Percentiles rank a stretch among this genome's conserved stretches.
phyloP scores from a whole-genome alignment of 2,113 vertebrate species.

The Syngnathus scovelli region DNA sequence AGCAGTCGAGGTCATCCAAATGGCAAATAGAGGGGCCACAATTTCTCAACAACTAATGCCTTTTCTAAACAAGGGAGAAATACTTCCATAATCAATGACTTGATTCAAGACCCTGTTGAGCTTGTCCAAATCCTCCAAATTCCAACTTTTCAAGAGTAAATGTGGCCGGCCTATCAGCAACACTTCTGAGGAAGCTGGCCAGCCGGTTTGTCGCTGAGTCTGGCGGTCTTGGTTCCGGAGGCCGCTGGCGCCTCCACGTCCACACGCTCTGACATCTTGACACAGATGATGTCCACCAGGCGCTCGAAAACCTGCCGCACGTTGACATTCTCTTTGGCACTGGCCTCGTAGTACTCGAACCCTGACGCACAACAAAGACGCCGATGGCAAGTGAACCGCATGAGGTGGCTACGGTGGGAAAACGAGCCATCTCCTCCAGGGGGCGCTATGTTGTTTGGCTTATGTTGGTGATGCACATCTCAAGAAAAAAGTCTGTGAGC shows the following conservation, averaged over 20 bases:
- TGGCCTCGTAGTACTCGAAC: conserved; percentile 95
- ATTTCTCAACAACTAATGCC: too few relatives aligned
- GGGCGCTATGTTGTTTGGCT: too few relatives aligned
- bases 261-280: conserved; percentile 94
- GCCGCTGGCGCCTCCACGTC: conserved; percentile 79
- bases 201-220: conserved; percentile 82
- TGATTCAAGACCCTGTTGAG: too few relatives aligned
- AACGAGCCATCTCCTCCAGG: too few relatives aligned
- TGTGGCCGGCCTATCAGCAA: conserved; percentile 72
- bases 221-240: conserved; percentile 76
- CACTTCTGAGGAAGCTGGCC: conserved; percentile 85
- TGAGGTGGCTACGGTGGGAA: too few relatives aligned
- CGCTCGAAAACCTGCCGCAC: conserved; percentile 95
- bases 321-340: conserved; percentile 97
- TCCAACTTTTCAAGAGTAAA: not conserved
- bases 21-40: too few relatives aligned
- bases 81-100: too few relatives aligned
- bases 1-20: too few relatives aligned
- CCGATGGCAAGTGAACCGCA: not conserved
- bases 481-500: too few relatives aligned
- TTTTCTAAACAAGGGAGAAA: too few relatives aligned
- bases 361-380: conserved; percentile 64
- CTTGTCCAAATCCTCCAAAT: too few relatives aligned
- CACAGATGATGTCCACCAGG: conserved; percentile 94
- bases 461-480: too few relatives aligned